Percentiles rank a stretch among this genome's conserved stretches.
Evolutionary conservation across 2,113 vertebrate species (phyloP).

Genomic region (Bambusicola thoracicus): DNA sequence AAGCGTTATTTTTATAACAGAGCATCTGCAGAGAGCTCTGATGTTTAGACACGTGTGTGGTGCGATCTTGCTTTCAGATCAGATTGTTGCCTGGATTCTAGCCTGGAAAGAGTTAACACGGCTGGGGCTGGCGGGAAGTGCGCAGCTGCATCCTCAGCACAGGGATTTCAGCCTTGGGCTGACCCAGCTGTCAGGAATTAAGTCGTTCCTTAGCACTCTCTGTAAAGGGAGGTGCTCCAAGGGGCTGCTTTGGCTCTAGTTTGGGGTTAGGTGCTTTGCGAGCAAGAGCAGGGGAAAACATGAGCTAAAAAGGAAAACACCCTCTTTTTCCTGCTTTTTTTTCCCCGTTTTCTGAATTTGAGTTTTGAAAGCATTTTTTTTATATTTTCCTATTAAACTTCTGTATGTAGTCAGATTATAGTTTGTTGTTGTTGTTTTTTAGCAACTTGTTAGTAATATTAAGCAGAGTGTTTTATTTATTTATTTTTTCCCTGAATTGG

Average conservation of each 20-base stretch:
- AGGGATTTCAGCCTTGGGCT: conserved; percentile 28
- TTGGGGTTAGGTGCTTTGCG: neutral
- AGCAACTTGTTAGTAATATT: neutral
- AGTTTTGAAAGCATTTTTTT: neutral
- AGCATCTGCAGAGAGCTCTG: neutral
- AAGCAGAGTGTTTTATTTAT: neutral
- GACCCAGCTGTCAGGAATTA: conserved; percentile 64
- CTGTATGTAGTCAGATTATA: neutral
- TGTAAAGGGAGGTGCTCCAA: neutral
- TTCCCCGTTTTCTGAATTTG: neutral
- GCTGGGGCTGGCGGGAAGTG: neutral
- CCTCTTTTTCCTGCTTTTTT: neutral
- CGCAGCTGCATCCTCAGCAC: conserved; percentile 21
- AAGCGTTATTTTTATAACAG: neutral
- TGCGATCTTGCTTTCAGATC: neutral
- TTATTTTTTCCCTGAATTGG: neutral
- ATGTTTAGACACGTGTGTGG: neutral
- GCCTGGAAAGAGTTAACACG: neutral
- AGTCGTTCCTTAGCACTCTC: conserved; percentile 16
- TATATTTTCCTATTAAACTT: neutral
- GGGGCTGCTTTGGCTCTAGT: neutral
- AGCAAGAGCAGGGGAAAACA: neutral
- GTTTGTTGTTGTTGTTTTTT: neutral
- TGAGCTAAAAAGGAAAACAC: neutral
- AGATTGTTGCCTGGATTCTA: neutral